These are phyloP conservation scores for Dysidea cf. avara DNA, from an alignment of 37 sponge, comb jelly and placozoan genomes.

Conservation along the genomic window DNA sequence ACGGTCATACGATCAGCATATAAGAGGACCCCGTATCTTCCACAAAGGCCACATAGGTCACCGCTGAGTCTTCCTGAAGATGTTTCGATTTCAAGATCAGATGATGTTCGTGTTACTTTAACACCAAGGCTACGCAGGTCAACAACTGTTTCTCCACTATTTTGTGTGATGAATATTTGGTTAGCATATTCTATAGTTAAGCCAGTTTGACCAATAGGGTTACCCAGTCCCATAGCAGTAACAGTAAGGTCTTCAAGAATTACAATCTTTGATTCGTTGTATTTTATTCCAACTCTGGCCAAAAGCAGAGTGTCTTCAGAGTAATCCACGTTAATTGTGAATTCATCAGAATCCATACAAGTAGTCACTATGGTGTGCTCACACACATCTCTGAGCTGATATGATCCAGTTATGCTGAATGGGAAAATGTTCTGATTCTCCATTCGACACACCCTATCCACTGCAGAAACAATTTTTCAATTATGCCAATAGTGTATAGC, in stretches of 20 bases:
- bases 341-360: conserved; percentile 8
- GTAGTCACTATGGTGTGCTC: conserved; percentile 29
- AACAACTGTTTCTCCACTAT: neutral
- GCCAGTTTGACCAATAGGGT: neutral
- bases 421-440: conserved; percentile 16
- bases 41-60: conserved; percentile 46
- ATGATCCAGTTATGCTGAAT: conserved; percentile 5
- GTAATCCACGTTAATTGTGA: conserved; percentile 53
- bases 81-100: neutral
- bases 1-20: conserved; percentile 7
- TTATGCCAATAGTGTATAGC: too few species aligned
- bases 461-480: too few species aligned
- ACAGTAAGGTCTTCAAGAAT: conserved; percentile 13
- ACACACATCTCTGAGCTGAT: conserved; percentile 37
- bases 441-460: too few species aligned
- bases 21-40: conserved; percentile 19
- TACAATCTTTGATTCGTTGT: neutral
- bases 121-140: neutral
- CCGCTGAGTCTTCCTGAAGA: neutral
- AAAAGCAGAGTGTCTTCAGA: conserved; percentile 1
- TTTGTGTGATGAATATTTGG: neutral
- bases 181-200: neutral
- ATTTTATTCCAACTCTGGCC: conserved; percentile 35
- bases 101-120: neutral
- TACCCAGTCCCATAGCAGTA: neutral